Conservation (phyloP, 2,888 invertebrate genomes). For the Suillia variegata region DNA sequence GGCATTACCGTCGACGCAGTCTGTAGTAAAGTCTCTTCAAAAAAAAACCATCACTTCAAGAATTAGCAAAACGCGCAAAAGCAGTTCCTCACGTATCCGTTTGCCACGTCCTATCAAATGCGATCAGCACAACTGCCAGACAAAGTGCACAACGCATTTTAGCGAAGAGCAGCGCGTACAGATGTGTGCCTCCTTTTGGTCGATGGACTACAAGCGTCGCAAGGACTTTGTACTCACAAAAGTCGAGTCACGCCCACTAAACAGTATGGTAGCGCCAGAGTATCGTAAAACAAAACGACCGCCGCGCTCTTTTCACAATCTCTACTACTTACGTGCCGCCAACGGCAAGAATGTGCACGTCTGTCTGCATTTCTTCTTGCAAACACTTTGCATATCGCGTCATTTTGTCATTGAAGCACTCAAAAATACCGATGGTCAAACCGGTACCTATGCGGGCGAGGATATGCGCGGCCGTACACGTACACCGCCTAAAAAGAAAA, state of each 20-base stretch:
- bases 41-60: too few species aligned
- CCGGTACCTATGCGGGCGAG: conserved; percentile 31
- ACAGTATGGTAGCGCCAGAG: conserved; percentile 25
- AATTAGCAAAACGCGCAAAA: too few species aligned
- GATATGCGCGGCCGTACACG: conserved; percentile 29
- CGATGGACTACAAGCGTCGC: conserved; percentile 32
- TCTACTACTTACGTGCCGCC: conserved; percentile 28
- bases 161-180: conserved; percentile 32
- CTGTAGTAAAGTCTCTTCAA: too few species aligned
- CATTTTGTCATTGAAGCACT: conserved; percentile 30
- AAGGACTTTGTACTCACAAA: conserved; percentile 30
- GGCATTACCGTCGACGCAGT: too few species aligned
- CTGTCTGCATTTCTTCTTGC: conserved; percentile 31
- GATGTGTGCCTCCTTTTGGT: conserved; percentile 24
- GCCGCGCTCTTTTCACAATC: conserved; percentile 28
- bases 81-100: too few species aligned
- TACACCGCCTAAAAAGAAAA: conserved; percentile 27
- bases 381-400: conserved; percentile 30
- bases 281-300: conserved; percentile 33
- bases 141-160: conserved; percentile 32
- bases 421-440: conserved; percentile 31
- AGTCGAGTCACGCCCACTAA: conserved; percentile 31
- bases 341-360: conserved; percentile 33
- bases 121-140: conserved; percentile 23
- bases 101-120: conserved; percentile 32